Percentiles rank a stretch among this genome's conserved stretches.
Conservation (phyloP, 2,113 vertebrate species). For the Actenoides lindsayi region DNA sequence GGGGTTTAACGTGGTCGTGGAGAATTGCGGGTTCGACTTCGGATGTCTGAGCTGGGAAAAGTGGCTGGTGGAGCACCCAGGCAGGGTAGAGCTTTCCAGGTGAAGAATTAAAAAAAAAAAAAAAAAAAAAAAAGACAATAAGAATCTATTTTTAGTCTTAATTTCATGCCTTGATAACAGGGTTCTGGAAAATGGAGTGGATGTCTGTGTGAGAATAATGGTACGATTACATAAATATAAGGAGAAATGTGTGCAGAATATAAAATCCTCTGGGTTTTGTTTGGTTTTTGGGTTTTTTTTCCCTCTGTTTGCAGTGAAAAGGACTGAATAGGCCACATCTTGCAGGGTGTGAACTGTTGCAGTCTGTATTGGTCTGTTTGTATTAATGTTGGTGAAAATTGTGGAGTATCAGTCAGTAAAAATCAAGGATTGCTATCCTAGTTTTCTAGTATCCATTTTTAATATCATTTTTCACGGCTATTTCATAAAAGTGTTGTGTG, state of each 20-base stretch:
- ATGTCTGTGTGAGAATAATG: slow-evolving; percentile 51
- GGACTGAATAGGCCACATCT: slow-evolving; percentile 80
- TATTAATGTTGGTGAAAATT: slow-evolving; percentile 49
- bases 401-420: slow-evolving; percentile 30
- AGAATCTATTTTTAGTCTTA: slow-evolving; percentile 69
- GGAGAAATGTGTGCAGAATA: slow-evolving; percentile 24
- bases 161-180: slow-evolving; percentile 22
- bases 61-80: slow-evolving; percentile 26
- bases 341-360: slow-evolving; percentile 81
- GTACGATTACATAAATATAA: slow-evolving; percentile 13
- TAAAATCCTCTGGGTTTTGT: slow-evolving; percentile 52
- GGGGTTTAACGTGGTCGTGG: neutral
- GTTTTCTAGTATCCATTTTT: slow-evolving; percentile 42
- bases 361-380: slow-evolving; percentile 44
- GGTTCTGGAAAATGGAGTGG: slow-evolving; percentile 58
- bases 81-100: slow-evolving; percentile 61
- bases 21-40: slow-evolving; percentile 1
- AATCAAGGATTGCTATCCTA: slow-evolving; percentile 14
- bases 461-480: slow-evolving; percentile 29
- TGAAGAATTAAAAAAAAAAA: neutral
- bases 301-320: slow-evolving; percentile 54
- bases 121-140: slow-evolving; percentile 49
- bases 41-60: slow-evolving; percentile 40
- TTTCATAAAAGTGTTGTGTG: slow-evolving; percentile 48
- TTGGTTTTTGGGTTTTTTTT: neutral